Evolutionary conservation across 2,888 invertebrate genomes (phyloP).

Genomic region (Prenolepis imparis): DNA sequence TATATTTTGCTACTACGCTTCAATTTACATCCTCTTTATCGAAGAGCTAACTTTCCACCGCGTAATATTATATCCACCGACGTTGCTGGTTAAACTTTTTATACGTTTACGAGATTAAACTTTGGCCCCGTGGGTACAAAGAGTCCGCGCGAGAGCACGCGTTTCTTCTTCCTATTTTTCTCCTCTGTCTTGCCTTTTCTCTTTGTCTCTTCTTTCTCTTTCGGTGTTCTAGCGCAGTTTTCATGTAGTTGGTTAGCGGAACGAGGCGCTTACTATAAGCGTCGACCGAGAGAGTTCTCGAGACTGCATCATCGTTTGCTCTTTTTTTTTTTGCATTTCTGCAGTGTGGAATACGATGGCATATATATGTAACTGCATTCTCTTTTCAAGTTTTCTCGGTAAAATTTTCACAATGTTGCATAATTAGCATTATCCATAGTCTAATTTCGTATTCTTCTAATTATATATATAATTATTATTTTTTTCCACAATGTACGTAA

Average conservation of each 20-base stretch:
- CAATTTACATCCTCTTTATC: constrained; percentile 77
- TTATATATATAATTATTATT: neutral
- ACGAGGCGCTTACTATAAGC: constrained; percentile 72
- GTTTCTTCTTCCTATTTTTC: constrained; percentile 67
- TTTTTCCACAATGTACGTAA: neutral
- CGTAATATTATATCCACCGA: constrained; percentile 75
- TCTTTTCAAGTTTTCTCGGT: constrained; percentile 48
- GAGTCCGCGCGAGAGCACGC: constrained; percentile 41
- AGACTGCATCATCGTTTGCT: constrained; percentile 43
- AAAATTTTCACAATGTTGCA: constrained; percentile 18
- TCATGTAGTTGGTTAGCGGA: constrained; percentile 72
- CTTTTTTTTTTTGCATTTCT: constrained; percentile 34
- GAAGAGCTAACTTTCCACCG: constrained; percentile 71
- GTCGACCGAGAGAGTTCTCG: constrained; percentile 66
- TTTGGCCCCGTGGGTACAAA: constrained; percentile 74
- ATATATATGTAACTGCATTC: neutral
- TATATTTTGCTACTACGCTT: constrained; percentile 64
- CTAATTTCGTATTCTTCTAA: constrained; percentile 22
- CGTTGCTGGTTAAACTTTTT: constrained; percentile 80
- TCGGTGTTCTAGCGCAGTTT: constrained; percentile 65
- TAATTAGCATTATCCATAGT: constrained; percentile 17
- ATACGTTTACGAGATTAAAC: constrained; percentile 80
- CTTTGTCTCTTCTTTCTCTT: constrained; percentile 21
- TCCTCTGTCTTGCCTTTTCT: constrained; percentile 37
- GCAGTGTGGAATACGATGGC: constrained; percentile 54